Evolutionary conservation across 2,797 vertebrate genomes (phyloP), one percentile per base, ranked within the genome.

Genomic region (Onychomys torridus): DNA sequence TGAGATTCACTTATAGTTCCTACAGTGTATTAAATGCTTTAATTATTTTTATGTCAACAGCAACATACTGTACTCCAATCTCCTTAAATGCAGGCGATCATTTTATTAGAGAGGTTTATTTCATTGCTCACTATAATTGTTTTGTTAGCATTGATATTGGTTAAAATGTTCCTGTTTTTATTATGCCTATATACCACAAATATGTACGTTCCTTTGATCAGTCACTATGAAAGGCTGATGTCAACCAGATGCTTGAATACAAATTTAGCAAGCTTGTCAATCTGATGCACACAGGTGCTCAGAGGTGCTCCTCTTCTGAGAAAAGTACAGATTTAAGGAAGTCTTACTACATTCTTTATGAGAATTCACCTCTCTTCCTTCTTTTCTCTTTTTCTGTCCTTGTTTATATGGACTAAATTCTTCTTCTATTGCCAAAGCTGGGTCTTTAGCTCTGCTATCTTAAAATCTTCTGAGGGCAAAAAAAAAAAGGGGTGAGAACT

Each of bases 1-100:
- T 94, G 84, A 95, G 8, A 43, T 9, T 55, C 0, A 46, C 63
- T 90, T 95, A 78, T 46, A 91, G 71, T 91, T 94, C 93, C 13
- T 90, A 90, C 49, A 59, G 37, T 91, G 37, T 32, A 63, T 1
- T 90, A 57, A 85, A 57, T 57, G 27, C 10, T 57, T 27, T 95
- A 88, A 49, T 1, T 61, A 71, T 71, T 25, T 8, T 4, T n/a
- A 91, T 90, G n/a, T 87, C 65, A 92, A 61, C 40, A 25, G 32
- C 23, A 92, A 29, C 0, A 91, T 32, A 79, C 40, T 93, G n/a
- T 57, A 21, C 14, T 46, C 63, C 46, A 37, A 29, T 93, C 10
- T 40, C 13, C 9, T 95, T 2, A 90, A 19, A 92, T 78, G 65
- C 83, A 49, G 3, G 3, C 13, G 91, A 88, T 95, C 11, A 83